Evolutionary conservation across 1,140 invertebrate species (phyloP), one percentile per base, ranked within the genome.

Genomic region (Eupristina koningsbergeri): DNA sequence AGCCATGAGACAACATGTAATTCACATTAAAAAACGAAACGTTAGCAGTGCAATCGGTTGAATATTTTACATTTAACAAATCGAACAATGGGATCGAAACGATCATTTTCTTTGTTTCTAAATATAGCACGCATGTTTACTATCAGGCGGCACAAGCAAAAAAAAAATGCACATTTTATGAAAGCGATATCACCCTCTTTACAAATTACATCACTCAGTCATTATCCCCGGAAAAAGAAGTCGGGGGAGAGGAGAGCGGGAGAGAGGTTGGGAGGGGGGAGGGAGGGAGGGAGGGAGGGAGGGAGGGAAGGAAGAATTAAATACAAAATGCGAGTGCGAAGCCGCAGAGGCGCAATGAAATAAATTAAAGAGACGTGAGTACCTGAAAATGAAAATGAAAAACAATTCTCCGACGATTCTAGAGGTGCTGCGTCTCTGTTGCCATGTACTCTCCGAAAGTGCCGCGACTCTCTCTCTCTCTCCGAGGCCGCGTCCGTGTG

Each of bases 51-150:
- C n/a, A 31, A 11, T 50, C 8, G 5, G n/a, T 41, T 29, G 3
- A 34, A 47, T 73, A 45, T 47, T 73, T 45, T 29, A 73, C 69
- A 47, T 73, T 74, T 75, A 75, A 75, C n/a, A 75, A 53, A 75
- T 34, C n/a, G 39, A 50, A 71, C 36, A 71, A 41, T 71, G 26
- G 67, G 9, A 71, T 71, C 3, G 19, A 71, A 36, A 34, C 34
- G 67, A 80, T 31, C 34, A 15, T 26, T 26, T 50, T 45, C 80
- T 81, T 74, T 81, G 67, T 61, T 73, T 81, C 80, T 81, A 74
- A 74, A 41, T 61, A 81, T 81, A 81, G 69, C 80, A 36, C 69
- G 53, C 50, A 13, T 81, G 69, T 81, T 81, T 81, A 81, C 53
- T 74, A 81, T 78, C 58, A 45, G 34, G 34, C 36, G n/a, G 45